Evolutionary conservation across 2,113 vertebrate species (phyloP).

Genomic region (Telmatochromis sp.): DNA sequence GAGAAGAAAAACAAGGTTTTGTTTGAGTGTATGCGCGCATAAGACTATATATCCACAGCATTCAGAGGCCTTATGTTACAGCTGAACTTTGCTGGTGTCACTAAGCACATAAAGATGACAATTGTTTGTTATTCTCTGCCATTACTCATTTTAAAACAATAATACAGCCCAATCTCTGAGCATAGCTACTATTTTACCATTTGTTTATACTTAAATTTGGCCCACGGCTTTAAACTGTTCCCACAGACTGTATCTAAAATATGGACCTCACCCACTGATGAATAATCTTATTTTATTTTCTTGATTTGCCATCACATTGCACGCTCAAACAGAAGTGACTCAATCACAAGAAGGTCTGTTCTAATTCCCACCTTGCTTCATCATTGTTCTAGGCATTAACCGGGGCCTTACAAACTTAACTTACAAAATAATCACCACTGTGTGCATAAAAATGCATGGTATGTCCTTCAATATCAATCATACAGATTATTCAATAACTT

Average conservation of each 20-base stretch:
- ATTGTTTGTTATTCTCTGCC: background rate
- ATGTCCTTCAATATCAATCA: background rate
- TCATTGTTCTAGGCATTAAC: background rate
- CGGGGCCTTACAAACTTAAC: background rate
- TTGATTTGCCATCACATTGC: background rate
- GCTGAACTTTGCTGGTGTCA: background rate
- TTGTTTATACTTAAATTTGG: background rate
- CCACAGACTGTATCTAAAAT: background rate
- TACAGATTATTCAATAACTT: background rate
- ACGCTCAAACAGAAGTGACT: background rate
- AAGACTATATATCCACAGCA: background rate
- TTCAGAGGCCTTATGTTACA: background rate
- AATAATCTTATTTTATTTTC: background rate
- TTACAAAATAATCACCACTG: background rate
- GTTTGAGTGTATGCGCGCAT: background rate
- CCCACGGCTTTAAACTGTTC: background rate
- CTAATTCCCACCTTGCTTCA: background rate
- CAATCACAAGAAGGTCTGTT: background rate
- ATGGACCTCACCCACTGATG: background rate
- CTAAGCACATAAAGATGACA: background rate
- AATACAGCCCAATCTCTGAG: background rate
- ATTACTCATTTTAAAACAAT: background rate
- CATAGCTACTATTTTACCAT: background rate
- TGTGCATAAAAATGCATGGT: background rate
- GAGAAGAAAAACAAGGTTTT: conserved; percentile 22